Conservation (phyloP, 2,888 invertebrate species). For the Eulithis testata region DNA sequence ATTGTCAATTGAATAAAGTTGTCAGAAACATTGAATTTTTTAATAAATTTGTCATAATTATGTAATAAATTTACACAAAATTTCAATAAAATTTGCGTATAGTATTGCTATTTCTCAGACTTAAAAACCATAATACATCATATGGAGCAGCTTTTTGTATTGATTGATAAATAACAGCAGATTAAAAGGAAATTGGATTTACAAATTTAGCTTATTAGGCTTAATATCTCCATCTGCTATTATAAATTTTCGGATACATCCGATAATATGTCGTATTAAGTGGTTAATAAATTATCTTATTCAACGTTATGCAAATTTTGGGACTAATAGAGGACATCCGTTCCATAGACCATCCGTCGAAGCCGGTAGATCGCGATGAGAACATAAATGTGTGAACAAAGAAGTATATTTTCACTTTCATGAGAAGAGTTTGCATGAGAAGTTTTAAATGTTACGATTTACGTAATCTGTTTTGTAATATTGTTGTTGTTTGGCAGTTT, state of each 20-base stretch:
- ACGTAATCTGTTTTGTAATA: constrained; percentile 15
- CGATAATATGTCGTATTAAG: constrained; percentile 28
- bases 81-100: too few relatives aligned
- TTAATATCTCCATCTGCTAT: constrained; percentile 22
- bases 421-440: constrained; percentile 32
- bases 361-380: constrained; percentile 48
- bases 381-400: constrained; percentile 42
- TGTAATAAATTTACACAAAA: too few relatives aligned
- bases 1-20: too few relatives aligned
- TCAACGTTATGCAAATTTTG: constrained; percentile 60
- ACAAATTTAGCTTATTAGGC: constrained; percentile 24
- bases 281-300: constrained; percentile 28
- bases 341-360: constrained; percentile 44
- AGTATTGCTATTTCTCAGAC: too few relatives aligned
- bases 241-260: constrained; percentile 27
- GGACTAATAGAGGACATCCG: constrained; percentile 72
- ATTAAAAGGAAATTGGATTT: constrained; percentile 22
- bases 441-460: constrained; percentile 15
- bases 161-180: constrained; percentile 8
- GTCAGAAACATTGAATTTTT: too few relatives aligned
- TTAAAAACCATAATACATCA: too few relatives aligned
- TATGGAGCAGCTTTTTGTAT: not conserved
- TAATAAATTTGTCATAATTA: too few relatives aligned
- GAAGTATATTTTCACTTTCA: constrained; percentile 41
- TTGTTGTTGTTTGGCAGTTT: constrained; percentile 1